Evolutionary conservation across 2,113 vertebrate species (phyloP).

Genomic region (Hassar affinis): DNA sequence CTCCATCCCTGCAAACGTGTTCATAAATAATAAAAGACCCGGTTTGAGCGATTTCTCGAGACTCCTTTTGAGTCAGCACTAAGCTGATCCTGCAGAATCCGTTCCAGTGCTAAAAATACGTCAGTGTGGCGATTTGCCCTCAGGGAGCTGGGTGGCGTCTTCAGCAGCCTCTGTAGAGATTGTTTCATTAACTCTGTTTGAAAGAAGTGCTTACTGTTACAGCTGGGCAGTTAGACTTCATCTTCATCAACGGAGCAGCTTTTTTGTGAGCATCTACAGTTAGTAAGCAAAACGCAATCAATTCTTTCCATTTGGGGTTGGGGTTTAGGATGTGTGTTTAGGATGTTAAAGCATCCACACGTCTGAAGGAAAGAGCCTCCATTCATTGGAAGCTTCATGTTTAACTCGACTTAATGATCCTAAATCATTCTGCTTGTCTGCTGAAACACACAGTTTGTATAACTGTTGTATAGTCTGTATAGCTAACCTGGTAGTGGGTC

Average conservation of each 20-base stretch:
- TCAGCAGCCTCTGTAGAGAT: too few species aligned
- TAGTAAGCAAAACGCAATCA: background rate
- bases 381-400: background rate
- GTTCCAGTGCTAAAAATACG: background rate
- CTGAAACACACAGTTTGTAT: background rate
- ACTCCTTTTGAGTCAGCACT: background rate
- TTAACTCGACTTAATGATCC: background rate
- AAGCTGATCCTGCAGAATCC: background rate
- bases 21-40: background rate
- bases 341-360: background rate
- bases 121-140: background rate
- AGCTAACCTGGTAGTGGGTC: too few species aligned
- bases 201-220: background rate
- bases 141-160: background rate
- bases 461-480: too few species aligned
- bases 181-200: background rate
- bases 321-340: background rate
- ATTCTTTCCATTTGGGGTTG: background rate
- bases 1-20: background rate
- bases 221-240: background rate
- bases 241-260: background rate
- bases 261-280: background rate
- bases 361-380: background rate
- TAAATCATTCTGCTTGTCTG: background rate
- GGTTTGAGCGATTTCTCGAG: background rate